These are phyloP conservation scores for Cervus canadensis DNA, from an alignment of 2,113 vertebrate genomes.

Conservation along the genomic window DNA sequence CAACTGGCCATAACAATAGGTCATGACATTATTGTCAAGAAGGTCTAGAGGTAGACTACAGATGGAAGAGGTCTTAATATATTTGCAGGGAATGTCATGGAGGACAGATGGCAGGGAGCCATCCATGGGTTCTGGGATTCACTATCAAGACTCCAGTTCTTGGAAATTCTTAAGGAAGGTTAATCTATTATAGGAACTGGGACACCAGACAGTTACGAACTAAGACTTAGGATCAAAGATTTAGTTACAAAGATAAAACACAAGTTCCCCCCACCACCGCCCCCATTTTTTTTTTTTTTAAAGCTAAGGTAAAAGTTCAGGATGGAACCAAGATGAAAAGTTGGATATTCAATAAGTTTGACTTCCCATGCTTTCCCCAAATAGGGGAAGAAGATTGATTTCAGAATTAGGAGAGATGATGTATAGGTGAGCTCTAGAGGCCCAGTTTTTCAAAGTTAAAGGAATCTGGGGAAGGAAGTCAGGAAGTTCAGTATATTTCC, in stretches of 20 bases:
- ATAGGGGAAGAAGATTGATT: neutral
- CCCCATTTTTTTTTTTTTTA: neutral
- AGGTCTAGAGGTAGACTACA: neutral
- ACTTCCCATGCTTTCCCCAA: neutral
- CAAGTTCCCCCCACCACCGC: neutral
- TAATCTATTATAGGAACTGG: neutral
- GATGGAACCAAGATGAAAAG: neutral
- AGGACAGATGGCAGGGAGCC: neutral
- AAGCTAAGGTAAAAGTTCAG: neutral
- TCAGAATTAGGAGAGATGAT: neutral
- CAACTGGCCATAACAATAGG: neutral
- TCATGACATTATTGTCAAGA: neutral
- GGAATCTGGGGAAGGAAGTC: neutral
- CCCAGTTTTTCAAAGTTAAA: neutral
- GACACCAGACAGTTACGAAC: neutral
- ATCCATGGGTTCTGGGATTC: neutral
- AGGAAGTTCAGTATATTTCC: neutral
- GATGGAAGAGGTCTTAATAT: neutral
- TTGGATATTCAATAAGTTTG: neutral
- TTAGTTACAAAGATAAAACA: neutral
- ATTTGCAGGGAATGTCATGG: neutral
- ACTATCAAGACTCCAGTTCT: neutral
- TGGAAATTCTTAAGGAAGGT: neutral
- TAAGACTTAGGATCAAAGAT: neutral
- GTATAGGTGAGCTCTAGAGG: neutral